phyloP scores from a whole-genome alignment of 2,113 vertebrate species.

The Tragelaphus scriptus region DNA sequence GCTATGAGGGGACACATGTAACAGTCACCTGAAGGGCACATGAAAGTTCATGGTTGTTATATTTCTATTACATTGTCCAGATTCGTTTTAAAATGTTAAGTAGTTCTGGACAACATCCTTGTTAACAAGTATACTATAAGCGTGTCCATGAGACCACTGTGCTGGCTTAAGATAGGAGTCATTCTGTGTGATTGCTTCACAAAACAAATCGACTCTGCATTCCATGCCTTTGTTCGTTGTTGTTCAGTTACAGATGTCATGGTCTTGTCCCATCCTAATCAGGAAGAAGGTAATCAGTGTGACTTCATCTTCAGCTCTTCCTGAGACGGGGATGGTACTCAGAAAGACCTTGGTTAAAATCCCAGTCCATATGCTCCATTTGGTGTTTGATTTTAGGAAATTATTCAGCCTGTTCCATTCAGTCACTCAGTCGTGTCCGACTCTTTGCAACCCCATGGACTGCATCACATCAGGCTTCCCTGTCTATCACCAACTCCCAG shows the following conservation, averaged over 20 bases:
- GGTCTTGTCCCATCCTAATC: neutral
- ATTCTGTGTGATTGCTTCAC: neutral
- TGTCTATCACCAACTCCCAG: neutral
- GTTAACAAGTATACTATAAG: neutral
- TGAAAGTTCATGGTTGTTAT: neutral
- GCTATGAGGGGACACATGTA: neutral
- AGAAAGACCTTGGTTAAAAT: neutral
- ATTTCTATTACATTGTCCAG: neutral
- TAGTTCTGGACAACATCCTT: neutral
- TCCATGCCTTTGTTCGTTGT: neutral
- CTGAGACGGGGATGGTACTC: fast-evolving
- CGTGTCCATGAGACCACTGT: neutral
- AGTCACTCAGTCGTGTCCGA: fast-evolving
- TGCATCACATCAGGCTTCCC: neutral
- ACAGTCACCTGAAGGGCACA: neutral
- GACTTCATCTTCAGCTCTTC: neutral
- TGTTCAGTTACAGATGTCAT: neutral
- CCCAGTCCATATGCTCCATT: neutral
- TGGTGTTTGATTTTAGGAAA: neutral
- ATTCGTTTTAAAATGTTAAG: neutral
- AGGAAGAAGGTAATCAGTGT: neutral
- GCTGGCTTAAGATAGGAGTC: neutral
- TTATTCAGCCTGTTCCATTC: neutral
- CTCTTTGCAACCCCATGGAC: neutral
- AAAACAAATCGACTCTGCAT: neutral